phyloP scores from a whole-genome alignment of 2,888 invertebrate species.

The Lymantria dispar region DNA sequence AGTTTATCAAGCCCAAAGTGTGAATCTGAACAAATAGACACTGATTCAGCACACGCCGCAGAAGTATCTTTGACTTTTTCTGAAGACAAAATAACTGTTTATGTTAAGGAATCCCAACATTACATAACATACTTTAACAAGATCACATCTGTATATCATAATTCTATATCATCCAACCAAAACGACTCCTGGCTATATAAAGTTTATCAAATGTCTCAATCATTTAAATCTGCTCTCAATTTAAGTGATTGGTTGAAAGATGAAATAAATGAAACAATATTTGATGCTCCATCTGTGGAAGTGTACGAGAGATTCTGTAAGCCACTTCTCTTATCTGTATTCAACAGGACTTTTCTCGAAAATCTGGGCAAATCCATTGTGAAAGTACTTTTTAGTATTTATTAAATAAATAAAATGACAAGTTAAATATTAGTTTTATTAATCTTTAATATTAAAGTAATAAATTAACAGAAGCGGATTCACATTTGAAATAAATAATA shows the following conservation, averaged over 20 bases:
- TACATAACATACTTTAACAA: neutral
- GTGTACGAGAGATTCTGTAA: constrained; percentile 12
- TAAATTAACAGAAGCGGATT: too few species aligned
- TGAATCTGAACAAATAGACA: neutral
- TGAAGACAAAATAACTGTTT: neutral
- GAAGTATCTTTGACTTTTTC: neutral
- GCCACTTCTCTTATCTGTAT: constrained; percentile 9
- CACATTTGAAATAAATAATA: too few species aligned
- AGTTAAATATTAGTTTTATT: neutral
- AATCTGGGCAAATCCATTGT: constrained; percentile 23
- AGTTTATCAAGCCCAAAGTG: neutral
- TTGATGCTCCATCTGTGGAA: constrained; percentile 13
- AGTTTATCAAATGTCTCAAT: constrained; percentile 8
- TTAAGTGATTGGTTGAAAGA: constrained; percentile 6
- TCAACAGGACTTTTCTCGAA: constrained; percentile 26
- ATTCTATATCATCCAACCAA: neutral
- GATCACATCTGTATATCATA: neutral
- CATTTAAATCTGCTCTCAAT: constrained; percentile 5
- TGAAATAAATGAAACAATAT: constrained; percentile 26
- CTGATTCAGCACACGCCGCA: neutral
- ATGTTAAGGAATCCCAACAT: neutral
- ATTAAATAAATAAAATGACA: neutral
- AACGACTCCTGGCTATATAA: constrained; percentile 14
- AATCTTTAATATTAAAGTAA: too few species aligned
- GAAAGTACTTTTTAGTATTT: neutral